Conservation (phyloP, 2,113 vertebrate genomes). For the Myotis lucifugus region DNA sequence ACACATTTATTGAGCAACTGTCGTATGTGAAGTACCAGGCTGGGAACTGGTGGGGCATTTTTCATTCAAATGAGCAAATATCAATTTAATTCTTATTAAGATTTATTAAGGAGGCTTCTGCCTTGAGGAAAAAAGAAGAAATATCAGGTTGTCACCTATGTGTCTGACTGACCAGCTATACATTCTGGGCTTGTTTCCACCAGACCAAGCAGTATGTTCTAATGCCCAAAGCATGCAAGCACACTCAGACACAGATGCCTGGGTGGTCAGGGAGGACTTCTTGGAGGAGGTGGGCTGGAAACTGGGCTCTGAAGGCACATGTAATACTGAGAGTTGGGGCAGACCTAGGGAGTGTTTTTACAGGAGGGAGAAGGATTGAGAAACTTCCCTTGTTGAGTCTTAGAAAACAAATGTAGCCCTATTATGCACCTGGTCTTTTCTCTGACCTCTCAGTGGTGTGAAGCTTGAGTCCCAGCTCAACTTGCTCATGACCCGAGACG, state of each 20-base stretch:
- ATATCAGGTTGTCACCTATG: neutral
- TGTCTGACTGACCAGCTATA: too few relatives aligned
- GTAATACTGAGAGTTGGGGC: neutral
- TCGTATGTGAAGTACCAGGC: neutral
- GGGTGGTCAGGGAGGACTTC: neutral
- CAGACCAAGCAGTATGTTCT: neutral
- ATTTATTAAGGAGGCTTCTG: neutral
- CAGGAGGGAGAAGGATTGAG: neutral
- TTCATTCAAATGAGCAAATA: conserved; percentile 21
- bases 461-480: neutral
- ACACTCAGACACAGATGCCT: neutral
- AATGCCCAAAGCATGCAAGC: neutral
- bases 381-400: neutral
- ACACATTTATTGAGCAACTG: neutral
- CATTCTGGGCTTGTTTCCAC: neutral
- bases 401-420: neutral
- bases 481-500: neutral
- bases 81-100: neutral
- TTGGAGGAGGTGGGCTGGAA: neutral
- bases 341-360: neutral
- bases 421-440: neutral
- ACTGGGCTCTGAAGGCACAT: neutral
- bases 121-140: neutral
- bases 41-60: neutral
- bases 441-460: neutral